A percentile compares a stretch with the other conserved stretches of the same genome.
These are phyloP conservation scores for Diorhabda carinulata DNA, from an alignment of 1,140 invertebrate species.

Conservation along the genomic window DNA sequence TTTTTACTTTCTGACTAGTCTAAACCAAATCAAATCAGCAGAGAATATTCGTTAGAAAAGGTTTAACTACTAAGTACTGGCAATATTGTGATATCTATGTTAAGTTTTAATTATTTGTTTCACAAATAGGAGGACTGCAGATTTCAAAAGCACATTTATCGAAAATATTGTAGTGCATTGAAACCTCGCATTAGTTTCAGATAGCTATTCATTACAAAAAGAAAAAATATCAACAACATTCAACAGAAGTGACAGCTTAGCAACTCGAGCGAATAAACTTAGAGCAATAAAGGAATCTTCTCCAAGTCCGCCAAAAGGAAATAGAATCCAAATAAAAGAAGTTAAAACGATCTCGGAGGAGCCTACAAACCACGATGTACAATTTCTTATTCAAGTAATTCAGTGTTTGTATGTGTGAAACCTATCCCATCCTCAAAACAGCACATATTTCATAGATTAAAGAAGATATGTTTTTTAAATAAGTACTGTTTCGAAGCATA, in stretches of 20 bases:
- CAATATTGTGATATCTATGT: no score
- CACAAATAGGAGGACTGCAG: no score
- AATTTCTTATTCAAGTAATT: slow-evolving; percentile 55
- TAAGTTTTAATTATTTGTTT: no score
- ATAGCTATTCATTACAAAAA: slow-evolving; percentile 9
- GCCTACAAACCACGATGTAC: slow-evolving; percentile 52
- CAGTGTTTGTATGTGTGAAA: background rate
- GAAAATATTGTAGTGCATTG: slow-evolving; percentile 1
- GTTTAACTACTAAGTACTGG: no score
- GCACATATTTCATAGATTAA: background rate
- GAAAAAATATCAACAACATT: background rate
- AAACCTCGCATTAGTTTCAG: slow-evolving; percentile 7
- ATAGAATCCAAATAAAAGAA: slow-evolving; percentile 44
- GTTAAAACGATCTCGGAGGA: slow-evolving; percentile 43
- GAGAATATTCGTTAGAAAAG: no score
- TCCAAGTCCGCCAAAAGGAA: slow-evolving; percentile 18
- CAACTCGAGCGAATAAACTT: slow-evolving; percentile 39
- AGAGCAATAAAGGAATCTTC: slow-evolving; percentile 37
- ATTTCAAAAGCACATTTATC: background rate
- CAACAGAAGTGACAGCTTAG: slow-evolving; percentile 38
- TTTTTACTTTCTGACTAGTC: no score
- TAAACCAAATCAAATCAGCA: no score
- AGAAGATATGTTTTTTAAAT: no score
- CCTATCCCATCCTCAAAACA: background rate
- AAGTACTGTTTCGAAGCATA: no score